phyloP scores from a whole-genome alignment of 2,113 vertebrate species.

The Urocolius indicus region DNA sequence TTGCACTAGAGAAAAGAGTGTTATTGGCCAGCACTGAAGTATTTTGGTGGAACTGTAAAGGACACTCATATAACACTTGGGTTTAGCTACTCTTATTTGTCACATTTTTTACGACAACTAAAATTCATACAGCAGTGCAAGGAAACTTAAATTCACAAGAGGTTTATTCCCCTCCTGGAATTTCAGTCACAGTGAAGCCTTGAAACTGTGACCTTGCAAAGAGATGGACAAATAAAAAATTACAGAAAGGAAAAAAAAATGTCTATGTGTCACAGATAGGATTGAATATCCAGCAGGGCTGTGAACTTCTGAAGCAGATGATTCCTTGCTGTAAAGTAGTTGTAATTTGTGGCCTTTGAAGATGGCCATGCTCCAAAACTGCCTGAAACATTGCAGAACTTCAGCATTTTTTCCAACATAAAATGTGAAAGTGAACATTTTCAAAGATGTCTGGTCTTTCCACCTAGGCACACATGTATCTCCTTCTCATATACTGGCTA shows the following conservation, averaged over 20 bases:
- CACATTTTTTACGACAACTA: background rate
- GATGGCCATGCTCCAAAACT: background rate
- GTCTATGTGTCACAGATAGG: background rate
- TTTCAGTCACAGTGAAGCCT: background rate
- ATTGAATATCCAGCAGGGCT: background rate
- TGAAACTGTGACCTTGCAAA: background rate
- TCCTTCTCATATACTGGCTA: background rate
- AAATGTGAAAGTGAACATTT: background rate
- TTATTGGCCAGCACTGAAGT: background rate
- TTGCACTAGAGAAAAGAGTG: background rate
- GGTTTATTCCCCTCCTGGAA: background rate
- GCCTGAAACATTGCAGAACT: background rate
- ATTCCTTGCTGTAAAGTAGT: background rate
- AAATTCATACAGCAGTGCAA: background rate
- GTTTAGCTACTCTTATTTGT: background rate
- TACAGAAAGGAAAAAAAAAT: background rate
- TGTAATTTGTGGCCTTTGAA: background rate
- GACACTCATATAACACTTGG: background rate
- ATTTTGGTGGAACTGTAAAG: background rate
- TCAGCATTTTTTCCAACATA: background rate
- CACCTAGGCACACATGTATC: background rate
- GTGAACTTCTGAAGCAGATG: background rate
- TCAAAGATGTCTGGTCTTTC: background rate
- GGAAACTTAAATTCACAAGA: background rate
- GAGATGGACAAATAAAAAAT: background rate